Base-by-base conservation (phyloP, 2,888 invertebrate genomes). In the Oscheius onirici region DNA sequence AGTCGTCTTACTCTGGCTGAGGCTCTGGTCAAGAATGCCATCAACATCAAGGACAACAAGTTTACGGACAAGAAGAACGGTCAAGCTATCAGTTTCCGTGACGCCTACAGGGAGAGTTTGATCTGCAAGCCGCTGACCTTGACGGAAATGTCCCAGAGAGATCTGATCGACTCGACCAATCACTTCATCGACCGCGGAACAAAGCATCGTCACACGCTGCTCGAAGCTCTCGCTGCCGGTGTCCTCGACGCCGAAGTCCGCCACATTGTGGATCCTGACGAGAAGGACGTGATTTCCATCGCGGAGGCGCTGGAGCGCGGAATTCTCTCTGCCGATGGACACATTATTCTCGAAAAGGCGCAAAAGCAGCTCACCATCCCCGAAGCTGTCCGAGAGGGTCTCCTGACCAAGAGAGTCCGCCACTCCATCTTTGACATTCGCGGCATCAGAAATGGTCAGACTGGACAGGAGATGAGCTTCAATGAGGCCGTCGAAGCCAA, bases 391-490 rank as follows among this genome's bases (percentile, higher is more conserved):
- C 92, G 93, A 86, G 92, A 93, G 73, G 96, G 96, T 77, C 91
- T 94, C 55, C 93, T 97, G 71, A 93, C 93, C 28, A 94, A 94
- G 0, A 93, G 95, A 22, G 92, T 93, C 5, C 93, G 93, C 87
- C 93, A 93, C 88, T 93, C 94, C 1, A 93, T 95, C 81, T 95
- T 95, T 87, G 93, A 95, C 88, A 94, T 96, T 74, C 94, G 95
- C 83, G 95, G 93, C 69, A 93, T 95, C 87, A 93, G 52, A 20
- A 93, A 94, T 88, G 92, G 93, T 0, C 91, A 92, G 84, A 92
- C 92, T 61, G 92, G 92, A 44, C 93, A 93, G 87, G 93, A 92
- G 87, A 91, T 95, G 83, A 93, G 93, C 79, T 92, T 95, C 84
- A 94, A 94, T 88, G 91, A 92, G 73, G 94, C 94, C 46, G 89